Evolutionary conservation across 1,140 invertebrate genomes (phyloP), one percentile per base, ranked within the genome.

Genomic region (Drosophila albomicans): DNA sequence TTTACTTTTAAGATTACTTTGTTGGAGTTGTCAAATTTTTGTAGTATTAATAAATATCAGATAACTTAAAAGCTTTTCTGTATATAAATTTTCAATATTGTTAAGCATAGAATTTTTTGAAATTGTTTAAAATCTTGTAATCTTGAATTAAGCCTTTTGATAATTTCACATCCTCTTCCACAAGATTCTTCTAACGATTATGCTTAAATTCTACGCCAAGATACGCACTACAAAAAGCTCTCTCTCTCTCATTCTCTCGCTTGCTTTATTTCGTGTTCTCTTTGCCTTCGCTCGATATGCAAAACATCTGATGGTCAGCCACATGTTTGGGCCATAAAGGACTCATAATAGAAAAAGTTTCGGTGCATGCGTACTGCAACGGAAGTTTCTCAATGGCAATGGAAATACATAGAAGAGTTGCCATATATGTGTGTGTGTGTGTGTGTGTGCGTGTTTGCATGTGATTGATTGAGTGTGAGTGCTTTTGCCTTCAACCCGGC

Each of bases 321-420:
- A 81, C 82, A 86, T 87, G 79, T 69, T 78, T 79, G 20, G 46
- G 32, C 28, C 13, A 15, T 15, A 61, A 69, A 52, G 35, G 16
- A 49, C 20, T 15, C 43, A 57, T 4, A 25, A 54, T 20, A 6
- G 15, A 28, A 75, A 75, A 70, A 41, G 45, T 57, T 52, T 52
- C 59, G 61, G 82, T 86, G 75, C 82, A 86, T 86, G 82, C 82
- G 82, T 86, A 86, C 56, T 86, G 52, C 13, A 48, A 43, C 43
- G 61, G 63, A 82, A 71, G 48, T 66, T 77, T 71, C 72, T 88
- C 79, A 87, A 87, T 88, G 82, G 77, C 82, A 80, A 61, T 75
- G 51, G 52, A 41, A 63, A 63, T 30, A 65, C 25, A 65, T 25
- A 25, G 20, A 25, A 25, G 20, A 25, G 3, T 25, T 25, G 20